Base-by-base conservation (phyloP, 2,888 invertebrate genomes). In the Eupsilia transversa region DNA sequence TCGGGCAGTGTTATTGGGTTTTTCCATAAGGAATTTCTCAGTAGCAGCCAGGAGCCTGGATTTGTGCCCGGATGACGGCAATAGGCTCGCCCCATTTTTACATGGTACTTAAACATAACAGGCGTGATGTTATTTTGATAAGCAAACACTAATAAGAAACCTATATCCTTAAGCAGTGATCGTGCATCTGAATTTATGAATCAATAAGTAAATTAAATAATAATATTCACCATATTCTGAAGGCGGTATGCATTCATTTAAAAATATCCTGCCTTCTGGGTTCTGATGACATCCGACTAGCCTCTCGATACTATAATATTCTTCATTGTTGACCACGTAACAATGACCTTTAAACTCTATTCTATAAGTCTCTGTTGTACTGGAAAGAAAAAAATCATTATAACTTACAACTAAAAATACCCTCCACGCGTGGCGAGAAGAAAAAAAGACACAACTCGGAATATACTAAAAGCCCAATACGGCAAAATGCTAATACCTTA, bases 171-270 rank as follows among this genome's bases (percentile, higher is more conserved):
- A n/a, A 67, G 17, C 14, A 60, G 38, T 30, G 5, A 57, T 27
- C 5, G 14, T 30, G 17, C 10, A 41, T 30, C 6, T 66, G 4
- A 54, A 38, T 56, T 60, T 41, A 66, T 49, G 46, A 46, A 35
- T 35, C n/a, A 30, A 41, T 69, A 76, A n/a, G 1, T 7, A 33
- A 46, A 46, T 27, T 33, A 23, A 79, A 30, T 69, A 64, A 33
- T 23, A 64, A 68, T 54, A 69, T 30, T 63, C 94, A 98, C 98
- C 99, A 95, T 98, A 98, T 96, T 98, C 98, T 0, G 98, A 98
- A 17, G 98, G 98, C 35, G 98, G 98, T 91, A 99, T 97, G 88
- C 98, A 98, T 91, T 98, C 98, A 65, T 97, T 97, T 14, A 98
- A 93, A 89, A 96, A 97, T 89, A 98, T 97, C 66, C 96, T 91